These are phyloP conservation scores for Ianthella basta DNA, from an alignment of 37 sponge, comb jelly and placozoan species.

Conservation along the genomic window DNA sequence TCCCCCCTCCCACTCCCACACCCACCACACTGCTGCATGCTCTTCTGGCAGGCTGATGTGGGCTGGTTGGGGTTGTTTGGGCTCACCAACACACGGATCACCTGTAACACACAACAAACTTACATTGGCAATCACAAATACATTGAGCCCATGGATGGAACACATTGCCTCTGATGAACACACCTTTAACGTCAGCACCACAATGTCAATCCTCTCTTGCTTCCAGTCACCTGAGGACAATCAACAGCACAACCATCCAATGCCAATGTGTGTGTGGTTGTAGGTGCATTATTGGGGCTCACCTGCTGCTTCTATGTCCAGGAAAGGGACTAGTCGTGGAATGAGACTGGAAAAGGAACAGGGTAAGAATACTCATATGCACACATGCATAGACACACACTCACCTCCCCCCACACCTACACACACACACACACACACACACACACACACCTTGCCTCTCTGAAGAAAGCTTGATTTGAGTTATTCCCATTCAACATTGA, in stretches of 20 bases:
- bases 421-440: background rate
- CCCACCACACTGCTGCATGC: slow-evolving; percentile 63
- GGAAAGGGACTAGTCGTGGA: slow-evolving; percentile 60
- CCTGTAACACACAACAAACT: background rate
- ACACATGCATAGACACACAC: background rate
- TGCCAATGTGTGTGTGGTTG: slow-evolving; percentile 8
- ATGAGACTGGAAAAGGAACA: slow-evolving; percentile 19
- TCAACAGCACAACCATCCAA: too few species aligned
- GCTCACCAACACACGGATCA: slow-evolving; percentile 66
- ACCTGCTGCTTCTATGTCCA: slow-evolving; percentile 38
- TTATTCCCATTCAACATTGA: slow-evolving; percentile 74
- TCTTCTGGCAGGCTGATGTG: slow-evolving; percentile 64
- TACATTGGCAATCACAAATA: too few species aligned
- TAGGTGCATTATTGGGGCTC: background rate
- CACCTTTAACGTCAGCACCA: slow-evolving; percentile 47
- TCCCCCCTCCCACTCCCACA: background rate
- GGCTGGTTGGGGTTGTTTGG: slow-evolving; percentile 72
- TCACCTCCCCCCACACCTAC: too few species aligned
- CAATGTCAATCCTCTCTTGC: slow-evolving; percentile 64
- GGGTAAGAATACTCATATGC: background rate
- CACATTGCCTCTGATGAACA: background rate
- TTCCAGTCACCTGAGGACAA: slow-evolving; percentile 14
- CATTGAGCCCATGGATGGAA: background rate
- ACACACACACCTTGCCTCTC: slow-evolving; percentile 59
- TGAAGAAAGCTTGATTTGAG: slow-evolving; percentile 91